Evolutionary conservation across 1,140 invertebrate genomes (phyloP), one percentile per base, ranked within the genome.

Genomic region (Drosophila bocki): DNA sequence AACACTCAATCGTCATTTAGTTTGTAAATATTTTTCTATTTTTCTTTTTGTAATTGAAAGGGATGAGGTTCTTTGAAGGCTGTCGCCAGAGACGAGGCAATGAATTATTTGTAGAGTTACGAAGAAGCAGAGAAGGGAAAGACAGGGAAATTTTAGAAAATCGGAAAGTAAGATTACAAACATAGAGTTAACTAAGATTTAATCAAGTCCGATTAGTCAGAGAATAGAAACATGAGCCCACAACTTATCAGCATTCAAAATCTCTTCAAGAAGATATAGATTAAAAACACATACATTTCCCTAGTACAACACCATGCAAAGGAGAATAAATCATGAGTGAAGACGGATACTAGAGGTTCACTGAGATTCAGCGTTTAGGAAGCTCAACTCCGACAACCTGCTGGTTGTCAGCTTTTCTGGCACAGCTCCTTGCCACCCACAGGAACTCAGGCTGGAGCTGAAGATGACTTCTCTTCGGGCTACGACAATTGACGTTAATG

Each of bases 401-500:
- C 61, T 54, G 47, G 62, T 12, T 51, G 17, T 45, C 39, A 44
- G 57, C 48, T 42, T 33, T 51, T 41, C 9, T 22, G 17, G 64
- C 35, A 11, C 37, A 22, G 19, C 59, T 17, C 22, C 47, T 4
- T 33, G n/a, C 44, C 32, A n/a, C 32, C 68, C 68, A 35, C 47
- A 39, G 41, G 41, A 71, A 47, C 51, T 50, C 67, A 60, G 57
- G 22, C 45, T 71, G 63, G 62, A 62, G 80, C 79, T 75, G 82
- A 48, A 33, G 64, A 48, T 58, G 68, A 70, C 68, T 70, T 33
- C 70, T 79, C 78, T 72, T 72, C 69, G 69, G 58, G 54, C 78
- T 65, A 69, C 67, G 85, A 86, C 83, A 87, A 87, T 87, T 87
- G 84, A 87, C 83, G 86, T 87, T 80, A 87, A 87, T 82, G 83